Base-by-base conservation (phyloP, 2,797 vertebrate genomes). In the Macroramphosus scolopax region DNA sequence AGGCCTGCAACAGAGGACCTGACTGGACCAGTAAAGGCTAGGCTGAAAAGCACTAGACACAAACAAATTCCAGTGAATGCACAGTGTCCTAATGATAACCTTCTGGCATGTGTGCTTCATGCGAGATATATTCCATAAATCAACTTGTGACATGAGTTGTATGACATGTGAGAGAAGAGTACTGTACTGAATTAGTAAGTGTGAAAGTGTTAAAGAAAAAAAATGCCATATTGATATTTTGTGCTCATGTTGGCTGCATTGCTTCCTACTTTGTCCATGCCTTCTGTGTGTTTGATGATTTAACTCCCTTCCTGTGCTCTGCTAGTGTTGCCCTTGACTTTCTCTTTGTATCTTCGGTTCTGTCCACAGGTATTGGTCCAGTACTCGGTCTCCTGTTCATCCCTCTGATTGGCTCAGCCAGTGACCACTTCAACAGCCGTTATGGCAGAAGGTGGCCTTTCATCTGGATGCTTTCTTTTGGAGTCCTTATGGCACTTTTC, bases 361-460 rank as follows among this genome's bases (percentile, higher is more conserved):
- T 43, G 5, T 45, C 52, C 14, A 2, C 71, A 92, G 91, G 90
- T 66, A 90, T 92, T 2, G 90, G 90, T 16, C 91, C 91, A 0
- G 91, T 92, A 20, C 80, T 92, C 0, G 89, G 90, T 11, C 89
- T 92, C 5, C 66, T 92, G 31, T 90, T 92, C 69, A 90, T 88
- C 68, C 91, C 91, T 37, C 72, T 92, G 42, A 90, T 92, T n/a
- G 91, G 91, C 69, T 91, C 91, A 5, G 91, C 91, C 65, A 92
- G 91, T 58, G 91, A 92, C 78, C 87, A 82, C 28, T 92, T 90
- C 76, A 85, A 82, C 77, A 91, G 89, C 75, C 86, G 78, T 46
- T 90, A 90, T 0, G 91, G 91, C 41, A 83, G 90, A 1, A 73
- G 91, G 0, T 80, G 90, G 2, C 91, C 91, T n/a, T 92, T 92